phyloP scores from a whole-genome alignment of 2,888 invertebrate genomes.

The Kryphioiulus occultus region DNA sequence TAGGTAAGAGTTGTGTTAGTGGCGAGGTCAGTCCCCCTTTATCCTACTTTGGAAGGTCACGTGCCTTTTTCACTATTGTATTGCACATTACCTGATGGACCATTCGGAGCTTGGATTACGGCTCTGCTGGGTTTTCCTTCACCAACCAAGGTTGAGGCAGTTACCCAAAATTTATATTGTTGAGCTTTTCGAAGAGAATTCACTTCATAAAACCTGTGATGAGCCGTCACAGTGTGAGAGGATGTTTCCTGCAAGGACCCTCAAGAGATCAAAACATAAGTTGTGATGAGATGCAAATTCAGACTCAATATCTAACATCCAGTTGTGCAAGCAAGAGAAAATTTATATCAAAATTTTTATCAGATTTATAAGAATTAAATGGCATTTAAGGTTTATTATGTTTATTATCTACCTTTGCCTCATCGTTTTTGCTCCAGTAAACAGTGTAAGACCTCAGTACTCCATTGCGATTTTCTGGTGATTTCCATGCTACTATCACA shows the following conservation, averaged over 20 bases:
- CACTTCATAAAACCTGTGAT: slow-evolving; percentile 56
- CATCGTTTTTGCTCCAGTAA: slow-evolving; percentile 69
- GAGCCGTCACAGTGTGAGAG: background rate
- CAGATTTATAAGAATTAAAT: too few species aligned
- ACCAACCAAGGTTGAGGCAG: slow-evolving; percentile 62
- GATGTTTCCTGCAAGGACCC: background rate
- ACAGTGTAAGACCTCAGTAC: slow-evolving; percentile 92
- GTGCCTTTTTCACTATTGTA: too few species aligned
- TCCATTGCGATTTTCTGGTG: slow-evolving; percentile 91
- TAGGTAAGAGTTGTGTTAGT: too few species aligned
- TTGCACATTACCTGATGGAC: slow-evolving; percentile 33
- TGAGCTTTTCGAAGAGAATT: slow-evolving; percentile 58
- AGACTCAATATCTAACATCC: too few species aligned
- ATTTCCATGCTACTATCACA: slow-evolving; percentile 92
- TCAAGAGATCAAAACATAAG: background rate
- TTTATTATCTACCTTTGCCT: slow-evolving; percentile 56
- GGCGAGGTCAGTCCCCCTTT: too few species aligned
- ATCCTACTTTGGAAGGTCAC: too few species aligned
- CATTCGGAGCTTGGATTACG: slow-evolving; percentile 59
- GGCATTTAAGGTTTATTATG: too few species aligned
- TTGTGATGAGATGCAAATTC: background rate
- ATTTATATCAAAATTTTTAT: too few species aligned
- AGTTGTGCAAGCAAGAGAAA: too few species aligned
- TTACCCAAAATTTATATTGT: slow-evolving; percentile 61
- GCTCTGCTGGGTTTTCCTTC: slow-evolving; percentile 61